Percentiles rank a stretch among this genome's conserved stretches.
phyloP scores from a whole-genome alignment of 2,888 invertebrate genomes.

The Meiosimyza decipiens region DNA sequence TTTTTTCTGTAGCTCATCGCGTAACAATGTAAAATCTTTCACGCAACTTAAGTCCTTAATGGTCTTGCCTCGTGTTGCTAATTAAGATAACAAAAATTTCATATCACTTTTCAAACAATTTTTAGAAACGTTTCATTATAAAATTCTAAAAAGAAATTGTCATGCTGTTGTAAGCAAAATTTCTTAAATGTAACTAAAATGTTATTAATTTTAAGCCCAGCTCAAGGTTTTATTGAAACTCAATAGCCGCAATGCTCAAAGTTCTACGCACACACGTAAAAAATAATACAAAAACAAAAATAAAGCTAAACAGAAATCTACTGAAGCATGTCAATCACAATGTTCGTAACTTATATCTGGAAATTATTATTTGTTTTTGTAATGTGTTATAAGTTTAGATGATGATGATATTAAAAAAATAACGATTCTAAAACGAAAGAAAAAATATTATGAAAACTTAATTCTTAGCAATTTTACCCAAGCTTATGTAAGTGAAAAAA shows the following conservation, averaged over 20 bases:
- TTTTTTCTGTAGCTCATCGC: no score
- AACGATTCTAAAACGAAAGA: background rate
- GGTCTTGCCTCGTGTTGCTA: no score
- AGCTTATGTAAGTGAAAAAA: background rate
- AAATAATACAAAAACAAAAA: no score
- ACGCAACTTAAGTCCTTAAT: no score
- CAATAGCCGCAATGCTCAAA: background rate
- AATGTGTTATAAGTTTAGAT: background rate
- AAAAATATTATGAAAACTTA: conserved; percentile 1
- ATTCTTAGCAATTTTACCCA: background rate
- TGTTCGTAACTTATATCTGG: background rate
- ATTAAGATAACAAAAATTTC: no score
- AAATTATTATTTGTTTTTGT: background rate
- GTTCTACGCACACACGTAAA: no score
- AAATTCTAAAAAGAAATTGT: no score
- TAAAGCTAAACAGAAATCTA: background rate
- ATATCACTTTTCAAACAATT: no score
- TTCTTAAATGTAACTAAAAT: no score
- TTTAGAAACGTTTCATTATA: no score
- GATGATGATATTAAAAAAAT: conserved; percentile 5
- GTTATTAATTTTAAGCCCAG: background rate
- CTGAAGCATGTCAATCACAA: conserved; percentile 7
- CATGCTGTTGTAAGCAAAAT: no score
- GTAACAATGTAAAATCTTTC: no score
- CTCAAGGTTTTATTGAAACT: background rate